Conservation (phyloP, 2,797 vertebrate genomes). For the Platyrinchus mystaceus region DNA sequence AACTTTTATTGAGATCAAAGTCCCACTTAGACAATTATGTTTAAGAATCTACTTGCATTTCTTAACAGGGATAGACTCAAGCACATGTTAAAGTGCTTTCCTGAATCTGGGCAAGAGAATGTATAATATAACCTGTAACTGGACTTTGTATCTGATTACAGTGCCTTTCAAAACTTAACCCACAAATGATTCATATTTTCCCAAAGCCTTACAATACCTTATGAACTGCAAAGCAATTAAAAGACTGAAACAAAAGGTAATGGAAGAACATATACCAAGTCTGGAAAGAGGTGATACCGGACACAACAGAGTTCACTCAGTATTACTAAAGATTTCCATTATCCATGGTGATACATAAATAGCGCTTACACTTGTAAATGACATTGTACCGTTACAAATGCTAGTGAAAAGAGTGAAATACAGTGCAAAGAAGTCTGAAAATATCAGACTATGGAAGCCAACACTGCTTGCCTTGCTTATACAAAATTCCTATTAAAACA, state of each 20-base stretch:
- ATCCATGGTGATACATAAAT: conserved; percentile 21
- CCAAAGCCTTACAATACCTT: not conserved
- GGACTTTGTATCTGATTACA: not conserved
- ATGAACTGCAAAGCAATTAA: conserved; percentile 28
- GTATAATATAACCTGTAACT: not conserved
- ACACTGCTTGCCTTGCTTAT: not conserved
- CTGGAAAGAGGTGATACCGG: conserved; percentile 9
- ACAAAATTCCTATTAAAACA: conserved; percentile 38
- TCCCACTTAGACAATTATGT: not conserved
- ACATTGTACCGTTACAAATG: not conserved
- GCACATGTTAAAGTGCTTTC: conserved; percentile 2
- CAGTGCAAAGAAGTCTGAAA: not conserved
- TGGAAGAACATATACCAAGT: conserved; percentile 40
- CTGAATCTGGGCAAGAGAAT: not conserved
- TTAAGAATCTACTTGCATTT: not conserved
- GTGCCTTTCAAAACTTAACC: conserved; percentile 10
- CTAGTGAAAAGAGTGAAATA: not conserved
- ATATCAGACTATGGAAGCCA: not conserved
- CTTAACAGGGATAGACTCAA: not conserved
- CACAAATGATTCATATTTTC: conserved; percentile 25
- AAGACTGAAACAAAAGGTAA: conserved; percentile 31
- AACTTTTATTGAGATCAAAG: not conserved
- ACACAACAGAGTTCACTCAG: not conserved
- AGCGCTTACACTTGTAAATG: not conserved
- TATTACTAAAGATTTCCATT: conserved; percentile 22